Evolutionary conservation across 2,797 vertebrate species (phyloP).

Genomic region (Rhynchonycteris naso): DNA sequence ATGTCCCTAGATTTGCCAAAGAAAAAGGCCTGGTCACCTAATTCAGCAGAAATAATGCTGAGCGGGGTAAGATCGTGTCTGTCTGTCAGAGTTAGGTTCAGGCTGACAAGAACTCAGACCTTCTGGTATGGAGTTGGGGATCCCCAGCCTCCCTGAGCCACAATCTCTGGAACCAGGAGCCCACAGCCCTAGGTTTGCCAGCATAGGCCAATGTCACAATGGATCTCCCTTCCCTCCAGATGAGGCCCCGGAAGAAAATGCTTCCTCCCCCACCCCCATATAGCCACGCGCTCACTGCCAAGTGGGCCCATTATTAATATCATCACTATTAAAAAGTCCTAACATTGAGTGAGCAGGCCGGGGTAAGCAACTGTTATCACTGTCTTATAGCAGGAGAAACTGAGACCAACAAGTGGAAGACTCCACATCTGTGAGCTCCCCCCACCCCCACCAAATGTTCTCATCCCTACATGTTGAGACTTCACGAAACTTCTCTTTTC

Average conservation of each 20-base stretch:
- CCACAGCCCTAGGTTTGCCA: neutral
- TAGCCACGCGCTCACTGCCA: neutral
- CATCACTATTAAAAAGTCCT: neutral
- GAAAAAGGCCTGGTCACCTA: conserved; percentile 69
- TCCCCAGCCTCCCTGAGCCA: neutral
- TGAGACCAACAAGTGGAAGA: neutral
- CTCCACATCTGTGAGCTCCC: neutral
- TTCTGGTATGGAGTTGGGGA: neutral
- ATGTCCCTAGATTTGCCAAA: conserved; percentile 62
- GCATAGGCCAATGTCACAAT: neutral
- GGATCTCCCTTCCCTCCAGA: neutral
- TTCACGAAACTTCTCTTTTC: neutral
- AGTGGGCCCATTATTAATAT: fast-evolving
- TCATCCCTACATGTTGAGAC: neutral
- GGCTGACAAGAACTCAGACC: neutral
- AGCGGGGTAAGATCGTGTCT: conserved; percentile 8
- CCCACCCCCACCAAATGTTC: neutral
- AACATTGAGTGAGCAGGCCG: neutral
- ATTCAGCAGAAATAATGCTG: conserved; percentile 70
- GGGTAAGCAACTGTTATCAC: fast-evolving
- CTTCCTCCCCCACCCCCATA: neutral
- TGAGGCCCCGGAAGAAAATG: neutral
- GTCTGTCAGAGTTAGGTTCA: neutral
- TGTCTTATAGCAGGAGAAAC: neutral
- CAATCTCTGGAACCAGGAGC: neutral